A percentile compares a stretch with the other conserved stretches of the same genome.
Evolutionary conservation across 2,888 invertebrate species (phyloP).

Genomic region (Palloptera scutellata): DNA sequence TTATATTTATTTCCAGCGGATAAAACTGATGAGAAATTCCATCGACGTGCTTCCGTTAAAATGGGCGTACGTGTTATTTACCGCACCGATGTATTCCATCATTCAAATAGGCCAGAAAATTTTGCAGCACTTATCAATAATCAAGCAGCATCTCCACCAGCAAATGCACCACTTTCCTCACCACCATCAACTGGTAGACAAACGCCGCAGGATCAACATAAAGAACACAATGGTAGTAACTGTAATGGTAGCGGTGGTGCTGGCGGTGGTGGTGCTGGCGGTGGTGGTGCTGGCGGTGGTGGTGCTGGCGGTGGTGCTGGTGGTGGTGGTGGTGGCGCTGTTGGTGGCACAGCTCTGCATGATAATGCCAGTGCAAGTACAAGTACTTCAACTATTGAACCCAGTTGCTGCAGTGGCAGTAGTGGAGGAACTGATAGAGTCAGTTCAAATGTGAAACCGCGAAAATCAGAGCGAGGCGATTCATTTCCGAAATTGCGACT

Average conservation of each 20-base stretch:
- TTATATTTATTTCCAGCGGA: slow-evolving; percentile 71
- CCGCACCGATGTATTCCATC: slow-evolving; percentile 61
- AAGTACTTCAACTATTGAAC: neutral
- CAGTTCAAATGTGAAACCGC: slow-evolving; percentile 37
- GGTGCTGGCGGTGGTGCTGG: neutral
- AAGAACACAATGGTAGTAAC: slow-evolving; percentile 12
- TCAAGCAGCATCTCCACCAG: slow-evolving; percentile 49
- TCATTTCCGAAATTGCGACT: slow-evolving; percentile 61
- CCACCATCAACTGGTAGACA: slow-evolving; percentile 15
- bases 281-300: slow-evolving; percentile 7
- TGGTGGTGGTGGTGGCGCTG: slow-evolving; percentile 3
- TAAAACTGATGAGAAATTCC: slow-evolving; percentile 81
- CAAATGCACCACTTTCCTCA: slow-evolving; percentile 41
- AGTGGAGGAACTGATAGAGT: slow-evolving; percentile 10
- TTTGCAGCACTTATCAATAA: slow-evolving; percentile 53
- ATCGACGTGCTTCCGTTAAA: slow-evolving; percentile 79
- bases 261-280: slow-evolving; percentile 1
- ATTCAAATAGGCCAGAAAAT: slow-evolving; percentile 51
- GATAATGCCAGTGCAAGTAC: slow-evolving; percentile 11
- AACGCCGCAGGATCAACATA: slow-evolving; percentile 1
- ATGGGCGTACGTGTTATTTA: slow-evolving; percentile 89
- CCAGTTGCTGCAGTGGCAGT: slow-evolving; percentile 13
- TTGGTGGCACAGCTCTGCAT: neutral
- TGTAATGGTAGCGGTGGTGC: slow-evolving; percentile 1
- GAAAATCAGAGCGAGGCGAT: slow-evolving; percentile 60